Percentiles rank a stretch among this genome's conserved stretches.
phyloP scores from a whole-genome alignment of 2,797 vertebrate genomes.

The Telmatherina bonti region DNA sequence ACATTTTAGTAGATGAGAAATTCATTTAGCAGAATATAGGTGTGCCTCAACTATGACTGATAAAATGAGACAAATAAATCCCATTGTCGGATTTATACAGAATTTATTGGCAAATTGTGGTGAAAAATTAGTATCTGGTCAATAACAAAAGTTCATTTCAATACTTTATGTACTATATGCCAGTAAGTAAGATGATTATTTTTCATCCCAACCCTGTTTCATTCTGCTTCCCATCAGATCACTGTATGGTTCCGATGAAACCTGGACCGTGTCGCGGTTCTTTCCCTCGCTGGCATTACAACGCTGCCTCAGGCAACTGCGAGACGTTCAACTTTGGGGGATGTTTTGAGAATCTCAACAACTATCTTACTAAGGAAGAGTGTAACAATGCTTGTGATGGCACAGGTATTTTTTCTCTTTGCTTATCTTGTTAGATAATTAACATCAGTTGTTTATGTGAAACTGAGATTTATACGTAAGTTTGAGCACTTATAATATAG shows the following conservation, averaged over 20 bases:
- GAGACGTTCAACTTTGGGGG: constrained; percentile 82
- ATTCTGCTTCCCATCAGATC: constrained; percentile 78
- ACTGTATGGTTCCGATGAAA: constrained; percentile 90
- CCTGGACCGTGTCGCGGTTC: constrained; percentile 90
- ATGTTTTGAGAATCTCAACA: constrained; percentile 92
- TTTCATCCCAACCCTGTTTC: too few species aligned
- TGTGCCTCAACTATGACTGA: too few species aligned
- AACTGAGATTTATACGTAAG: neutral
- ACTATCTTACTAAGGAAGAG: constrained; percentile 86
- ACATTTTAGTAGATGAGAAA: too few species aligned
- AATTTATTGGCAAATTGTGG: too few species aligned
- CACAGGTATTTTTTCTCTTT: constrained; percentile 67
- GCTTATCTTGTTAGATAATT: neutral
- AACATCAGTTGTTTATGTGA: neutral
- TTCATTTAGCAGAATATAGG: too few species aligned
- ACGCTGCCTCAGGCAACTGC: constrained; percentile 83
- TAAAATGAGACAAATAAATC: too few species aligned
- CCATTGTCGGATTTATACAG: too few species aligned
- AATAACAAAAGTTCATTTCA: too few species aligned
- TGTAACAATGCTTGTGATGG: constrained; percentile 86
- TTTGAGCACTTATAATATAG: neutral
- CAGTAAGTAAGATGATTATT: too few species aligned
- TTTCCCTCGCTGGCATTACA: constrained; percentile 94
- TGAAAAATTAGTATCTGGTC: too few species aligned
- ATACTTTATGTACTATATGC: too few species aligned